Evolutionary conservation across 2,113 vertebrate species (phyloP).

Genomic region (Otolemur garnettii): DNA sequence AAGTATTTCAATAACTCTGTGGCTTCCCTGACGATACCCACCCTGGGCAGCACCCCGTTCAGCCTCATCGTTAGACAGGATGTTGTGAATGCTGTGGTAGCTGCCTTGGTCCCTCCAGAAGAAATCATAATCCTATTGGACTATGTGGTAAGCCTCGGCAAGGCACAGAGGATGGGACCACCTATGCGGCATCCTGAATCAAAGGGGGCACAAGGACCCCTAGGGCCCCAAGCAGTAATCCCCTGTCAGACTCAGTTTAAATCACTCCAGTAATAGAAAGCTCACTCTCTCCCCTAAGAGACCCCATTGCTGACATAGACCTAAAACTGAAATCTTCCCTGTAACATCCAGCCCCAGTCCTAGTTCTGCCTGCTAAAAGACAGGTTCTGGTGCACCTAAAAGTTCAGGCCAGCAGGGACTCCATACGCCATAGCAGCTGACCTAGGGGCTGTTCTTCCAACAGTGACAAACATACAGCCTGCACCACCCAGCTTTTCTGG

Average conservation of each 20-base stretch:
- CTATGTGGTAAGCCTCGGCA: slow-evolving; percentile 62
- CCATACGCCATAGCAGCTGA: not conserved
- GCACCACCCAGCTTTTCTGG: not conserved
- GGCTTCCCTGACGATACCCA: not conserved
- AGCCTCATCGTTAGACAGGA: slow-evolving; percentile 63
- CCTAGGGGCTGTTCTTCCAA: not conserved
- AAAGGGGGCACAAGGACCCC: not conserved
- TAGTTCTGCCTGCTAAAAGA: not conserved
- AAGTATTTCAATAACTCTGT: slow-evolving; percentile 20
- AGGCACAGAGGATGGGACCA: not conserved
- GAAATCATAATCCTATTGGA: slow-evolving; percentile 47
- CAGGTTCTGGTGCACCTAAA: not conserved
- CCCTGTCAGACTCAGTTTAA: not conserved
- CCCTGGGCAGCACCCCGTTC: not conserved
- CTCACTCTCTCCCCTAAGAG: not conserved
- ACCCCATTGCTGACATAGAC: not conserved
- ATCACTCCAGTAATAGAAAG: not conserved
- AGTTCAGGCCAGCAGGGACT: not conserved
- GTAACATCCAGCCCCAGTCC: not conserved
- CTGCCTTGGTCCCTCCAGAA: not conserved
- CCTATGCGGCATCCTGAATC: not conserved
- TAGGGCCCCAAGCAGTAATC: not conserved
- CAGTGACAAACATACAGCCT: not conserved
- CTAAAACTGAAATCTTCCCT: not conserved
- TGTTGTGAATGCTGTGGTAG: not conserved